Percentiles rank a stretch among this genome's conserved stretches.
phyloP scores from a whole-genome alignment of 2,797 vertebrate genomes.

The Channa striata region DNA sequence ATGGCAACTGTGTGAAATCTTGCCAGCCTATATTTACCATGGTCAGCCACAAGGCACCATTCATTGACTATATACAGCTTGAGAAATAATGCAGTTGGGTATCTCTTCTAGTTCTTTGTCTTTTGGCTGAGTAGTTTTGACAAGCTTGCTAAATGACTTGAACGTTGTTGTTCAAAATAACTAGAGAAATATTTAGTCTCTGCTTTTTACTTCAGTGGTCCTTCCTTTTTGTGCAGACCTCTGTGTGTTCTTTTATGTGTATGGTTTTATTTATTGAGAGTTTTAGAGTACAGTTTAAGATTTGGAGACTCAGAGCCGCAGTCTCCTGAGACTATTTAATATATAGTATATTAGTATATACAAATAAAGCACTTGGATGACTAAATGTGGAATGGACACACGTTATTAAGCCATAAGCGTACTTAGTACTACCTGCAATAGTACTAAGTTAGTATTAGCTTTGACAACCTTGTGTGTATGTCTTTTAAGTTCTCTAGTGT shows the following conservation, averaged over 20 bases:
- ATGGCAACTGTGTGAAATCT: conserved; percentile 22
- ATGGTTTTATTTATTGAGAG: conserved; percentile 36
- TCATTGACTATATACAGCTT: conserved; percentile 6
- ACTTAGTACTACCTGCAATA: conserved; percentile 34
- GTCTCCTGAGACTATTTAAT: conserved; percentile 64
- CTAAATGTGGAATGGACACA: conserved; percentile 61
- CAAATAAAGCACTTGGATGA: conserved; percentile 68
- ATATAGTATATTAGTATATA: no score
- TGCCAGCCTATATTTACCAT: conserved; percentile 11
- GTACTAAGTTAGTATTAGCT: conserved; percentile 58
- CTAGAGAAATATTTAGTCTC: conserved; percentile 7
- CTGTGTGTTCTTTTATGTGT: conserved; percentile 18
- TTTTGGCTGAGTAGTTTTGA: neutral
- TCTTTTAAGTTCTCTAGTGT: conserved; percentile 5
- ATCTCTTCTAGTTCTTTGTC: conserved; percentile 7
- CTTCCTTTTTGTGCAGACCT: conserved; percentile 12
- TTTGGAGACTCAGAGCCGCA: conserved; percentile 43
- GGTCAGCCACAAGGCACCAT: neutral
- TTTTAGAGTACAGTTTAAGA: conserved; percentile 58
- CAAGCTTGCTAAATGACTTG: conserved; percentile 27
- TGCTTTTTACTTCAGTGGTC: conserved; percentile 5
- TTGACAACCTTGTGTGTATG: conserved; percentile 50
- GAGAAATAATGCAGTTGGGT: conserved; percentile 6
- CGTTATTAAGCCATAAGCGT: conserved; percentile 48
- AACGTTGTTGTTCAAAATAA: conserved; percentile 22